These are phyloP conservation scores for Urocyon cinereoargenteus DNA, from an alignment of 2,797 vertebrate species.

Conservation along the genomic window DNA sequence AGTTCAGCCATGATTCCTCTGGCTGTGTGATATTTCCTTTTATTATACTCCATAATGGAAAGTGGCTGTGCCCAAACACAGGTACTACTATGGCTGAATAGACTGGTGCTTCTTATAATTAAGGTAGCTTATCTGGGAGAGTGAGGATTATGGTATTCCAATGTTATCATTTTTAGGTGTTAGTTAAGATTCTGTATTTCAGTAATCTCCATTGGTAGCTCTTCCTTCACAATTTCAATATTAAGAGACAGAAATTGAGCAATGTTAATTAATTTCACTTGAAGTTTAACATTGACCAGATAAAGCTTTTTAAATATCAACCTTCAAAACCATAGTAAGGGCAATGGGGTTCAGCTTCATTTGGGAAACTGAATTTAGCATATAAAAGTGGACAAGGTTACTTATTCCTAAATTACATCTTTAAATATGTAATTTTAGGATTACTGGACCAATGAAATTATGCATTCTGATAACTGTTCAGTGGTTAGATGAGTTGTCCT, in stretches of 20 bases:
- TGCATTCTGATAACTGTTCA: not conserved
- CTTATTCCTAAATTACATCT: not conserved
- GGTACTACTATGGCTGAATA: not conserved
- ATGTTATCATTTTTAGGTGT: not conserved
- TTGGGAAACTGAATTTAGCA: not conserved
- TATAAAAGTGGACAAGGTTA: not conserved
- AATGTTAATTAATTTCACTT: not conserved
- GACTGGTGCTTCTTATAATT: not conserved
- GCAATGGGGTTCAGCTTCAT: not conserved
- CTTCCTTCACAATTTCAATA: constrained; percentile 6
- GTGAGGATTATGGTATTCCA: not conserved
- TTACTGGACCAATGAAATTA: not conserved
- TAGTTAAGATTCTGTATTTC: not conserved
- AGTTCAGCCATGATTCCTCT: not conserved
- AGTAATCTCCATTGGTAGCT: not conserved
- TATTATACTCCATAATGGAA: not conserved
- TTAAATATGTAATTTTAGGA: not conserved
- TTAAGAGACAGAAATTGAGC: not conserved
- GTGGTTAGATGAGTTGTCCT: not conserved
- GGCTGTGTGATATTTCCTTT: not conserved
- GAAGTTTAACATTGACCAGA: not conserved
- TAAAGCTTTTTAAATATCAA: not conserved
- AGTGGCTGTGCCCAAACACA: not conserved
- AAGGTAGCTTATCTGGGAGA: not conserved
- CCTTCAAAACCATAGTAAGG: not conserved